Conservation (phyloP, 2,888 invertebrate genomes). For the Thera obeliscata region DNA sequence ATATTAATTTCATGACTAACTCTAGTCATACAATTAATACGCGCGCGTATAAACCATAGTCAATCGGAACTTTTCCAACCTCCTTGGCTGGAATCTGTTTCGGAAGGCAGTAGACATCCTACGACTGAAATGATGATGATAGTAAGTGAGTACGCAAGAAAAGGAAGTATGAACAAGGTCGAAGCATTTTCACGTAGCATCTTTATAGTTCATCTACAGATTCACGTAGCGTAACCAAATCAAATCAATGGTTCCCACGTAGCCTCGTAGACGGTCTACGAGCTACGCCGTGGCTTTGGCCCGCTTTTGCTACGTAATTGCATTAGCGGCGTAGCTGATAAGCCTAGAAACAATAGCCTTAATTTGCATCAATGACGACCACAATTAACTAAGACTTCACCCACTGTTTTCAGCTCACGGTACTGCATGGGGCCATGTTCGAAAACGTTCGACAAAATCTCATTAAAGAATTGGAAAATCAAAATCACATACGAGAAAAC, state of each 20-base stretch:
- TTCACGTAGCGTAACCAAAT: slow-evolving; percentile 29
- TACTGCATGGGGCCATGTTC: not conserved
- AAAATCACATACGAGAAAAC: no score
- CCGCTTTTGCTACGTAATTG: slow-evolving; percentile 50
- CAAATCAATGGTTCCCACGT: slow-evolving; percentile 37
- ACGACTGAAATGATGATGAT: not conserved
- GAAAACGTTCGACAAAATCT: not conserved
- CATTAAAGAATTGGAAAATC: no score
- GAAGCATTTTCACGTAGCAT: slow-evolving; percentile 19
- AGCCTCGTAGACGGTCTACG: slow-evolving; percentile 47
- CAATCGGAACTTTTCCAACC: no score
- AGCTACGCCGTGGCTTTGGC: slow-evolving; percentile 42
- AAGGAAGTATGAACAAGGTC: not conserved
- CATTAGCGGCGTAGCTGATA: slow-evolving; percentile 52
- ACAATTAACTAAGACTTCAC: slow-evolving; percentile 43
- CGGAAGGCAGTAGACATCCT: no score
- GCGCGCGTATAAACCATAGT: no score
- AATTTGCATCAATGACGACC: slow-evolving; percentile 55
- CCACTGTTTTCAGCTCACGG: slow-evolving; percentile 16
- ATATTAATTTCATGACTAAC: no score
- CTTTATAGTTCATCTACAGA: slow-evolving; percentile 6
- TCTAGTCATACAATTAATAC: no score
- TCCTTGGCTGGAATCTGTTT: no score
- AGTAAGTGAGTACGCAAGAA: not conserved
- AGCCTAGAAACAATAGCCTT: slow-evolving; percentile 57